Conservation (phyloP, 1,140 invertebrate species). For the Stratiolaelaps scimitus region DNA sequence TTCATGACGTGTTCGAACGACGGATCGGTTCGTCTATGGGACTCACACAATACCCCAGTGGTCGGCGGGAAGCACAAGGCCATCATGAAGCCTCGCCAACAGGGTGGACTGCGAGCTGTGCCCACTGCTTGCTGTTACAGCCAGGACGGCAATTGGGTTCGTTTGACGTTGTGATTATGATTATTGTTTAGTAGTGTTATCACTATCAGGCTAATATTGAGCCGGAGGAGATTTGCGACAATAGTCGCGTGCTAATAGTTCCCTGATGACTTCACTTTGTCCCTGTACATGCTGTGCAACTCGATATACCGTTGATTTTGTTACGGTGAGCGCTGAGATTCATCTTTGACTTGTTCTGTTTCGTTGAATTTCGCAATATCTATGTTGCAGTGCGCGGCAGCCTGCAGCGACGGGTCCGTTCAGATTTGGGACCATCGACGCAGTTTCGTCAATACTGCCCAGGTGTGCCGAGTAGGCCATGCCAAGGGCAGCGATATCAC, state of each 20-base stretch:
- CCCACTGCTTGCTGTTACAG: conserved; percentile 72
- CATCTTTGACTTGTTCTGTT: too few species aligned
- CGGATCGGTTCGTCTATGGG: conserved; percentile 65
- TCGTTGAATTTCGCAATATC: too few species aligned
- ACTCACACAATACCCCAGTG: conserved; percentile 43
- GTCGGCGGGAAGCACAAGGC: conserved; percentile 61
- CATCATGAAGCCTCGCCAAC: conserved; percentile 75
- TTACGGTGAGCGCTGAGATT: too few species aligned
- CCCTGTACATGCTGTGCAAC: too few species aligned
- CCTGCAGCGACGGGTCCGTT: conserved; percentile 87
- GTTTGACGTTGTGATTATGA: too few species aligned
- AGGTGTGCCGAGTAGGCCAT: conserved; percentile 66
- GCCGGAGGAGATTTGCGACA: too few species aligned
- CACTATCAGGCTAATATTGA: too few species aligned
- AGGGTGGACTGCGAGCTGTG: conserved; percentile 72
- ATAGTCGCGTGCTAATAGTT: too few species aligned
- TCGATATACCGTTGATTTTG: too few species aligned
- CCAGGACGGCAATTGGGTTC: conserved; percentile 71
- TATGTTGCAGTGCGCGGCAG: conserved; percentile 50
- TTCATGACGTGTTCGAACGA: conserved; percentile 90
- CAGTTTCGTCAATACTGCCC: conserved; percentile 56
- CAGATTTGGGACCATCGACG: conserved; percentile 92
- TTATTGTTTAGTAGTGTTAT: too few species aligned
- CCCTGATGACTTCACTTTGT: too few species aligned
- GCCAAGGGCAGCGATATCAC: conserved; percentile 65